Evolutionary conservation across 2,888 invertebrate species (phyloP).

Genomic region (Tetragonula carbonaria): DNA sequence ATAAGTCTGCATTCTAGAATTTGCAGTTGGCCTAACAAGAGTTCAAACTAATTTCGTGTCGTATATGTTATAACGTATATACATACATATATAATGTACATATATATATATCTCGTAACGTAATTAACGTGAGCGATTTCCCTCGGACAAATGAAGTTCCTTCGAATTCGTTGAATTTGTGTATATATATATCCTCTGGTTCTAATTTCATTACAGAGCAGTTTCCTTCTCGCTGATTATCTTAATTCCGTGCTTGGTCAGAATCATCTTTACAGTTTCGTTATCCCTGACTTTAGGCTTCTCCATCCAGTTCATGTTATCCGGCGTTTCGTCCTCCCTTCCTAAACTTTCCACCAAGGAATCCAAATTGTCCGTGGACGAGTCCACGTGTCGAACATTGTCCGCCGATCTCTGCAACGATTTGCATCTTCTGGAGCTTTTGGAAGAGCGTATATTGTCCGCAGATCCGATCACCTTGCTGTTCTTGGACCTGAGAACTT

Average conservation of each 20-base stretch:
- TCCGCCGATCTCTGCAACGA: constrained; percentile 79
- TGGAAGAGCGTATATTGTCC: constrained; percentile 76
- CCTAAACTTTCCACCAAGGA: constrained; percentile 71
- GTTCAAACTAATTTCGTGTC: constrained; percentile 37
- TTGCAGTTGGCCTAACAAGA: constrained; percentile 46
- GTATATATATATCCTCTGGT: background rate
- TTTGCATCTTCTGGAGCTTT: constrained; percentile 71
- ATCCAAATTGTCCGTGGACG: constrained; percentile 77
- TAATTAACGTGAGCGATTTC: constrained; percentile 39
- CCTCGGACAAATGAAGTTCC: background rate
- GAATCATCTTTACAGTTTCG: constrained; percentile 89
- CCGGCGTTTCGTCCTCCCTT: constrained; percentile 63
- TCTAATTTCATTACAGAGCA: constrained; percentile 80
- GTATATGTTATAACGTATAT: background rate
- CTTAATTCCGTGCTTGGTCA: constrained; percentile 91
- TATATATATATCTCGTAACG: constrained; percentile 6
- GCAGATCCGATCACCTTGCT: constrained; percentile 78
- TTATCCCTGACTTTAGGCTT: constrained; percentile 74
- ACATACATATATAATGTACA: background rate
- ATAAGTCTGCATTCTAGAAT: constrained; percentile 37
- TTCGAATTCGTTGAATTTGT: constrained; percentile 4
- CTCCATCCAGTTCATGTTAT: constrained; percentile 45
- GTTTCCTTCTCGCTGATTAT: constrained; percentile 92
- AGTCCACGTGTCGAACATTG: constrained; percentile 75
- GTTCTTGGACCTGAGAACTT: constrained; percentile 68